Conservation (phyloP, 2,797 vertebrate genomes). For the Lepus oiostolus region DNA sequence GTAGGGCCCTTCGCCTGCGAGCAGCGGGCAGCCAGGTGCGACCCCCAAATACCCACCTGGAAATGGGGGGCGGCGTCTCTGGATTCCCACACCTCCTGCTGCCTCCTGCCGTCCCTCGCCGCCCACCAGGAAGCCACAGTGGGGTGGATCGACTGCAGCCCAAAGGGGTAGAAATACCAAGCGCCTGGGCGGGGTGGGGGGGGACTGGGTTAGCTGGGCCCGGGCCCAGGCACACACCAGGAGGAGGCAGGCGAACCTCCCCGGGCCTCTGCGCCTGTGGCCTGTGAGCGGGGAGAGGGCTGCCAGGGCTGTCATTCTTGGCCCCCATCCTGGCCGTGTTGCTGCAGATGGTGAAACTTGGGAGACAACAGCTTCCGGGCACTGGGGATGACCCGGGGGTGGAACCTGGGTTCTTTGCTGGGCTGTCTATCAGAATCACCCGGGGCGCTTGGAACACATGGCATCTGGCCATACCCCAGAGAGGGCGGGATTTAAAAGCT, state of each 20-base stretch:
- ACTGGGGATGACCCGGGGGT: neutral
- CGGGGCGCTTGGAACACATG: neutral
- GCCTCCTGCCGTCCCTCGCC: slow-evolving; percentile 65
- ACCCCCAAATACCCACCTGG: slow-evolving; percentile 81
- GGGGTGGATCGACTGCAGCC: slow-evolving; percentile 80
- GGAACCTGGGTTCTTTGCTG: neutral
- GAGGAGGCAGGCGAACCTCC: neutral
- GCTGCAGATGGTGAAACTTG: neutral
- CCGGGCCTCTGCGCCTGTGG: rapidly evolving
- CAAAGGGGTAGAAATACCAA: slow-evolving; percentile 89
- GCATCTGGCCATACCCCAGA: neutral
- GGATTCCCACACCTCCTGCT: slow-evolving; percentile 59
- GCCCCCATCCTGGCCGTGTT: neutral
- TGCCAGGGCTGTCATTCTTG: neutral
- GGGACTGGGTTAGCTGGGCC: rapidly evolving
- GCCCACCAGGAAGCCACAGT: slow-evolving; percentile 84
- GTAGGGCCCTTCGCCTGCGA: too few species aligned
- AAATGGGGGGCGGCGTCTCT: slow-evolving; percentile 74
- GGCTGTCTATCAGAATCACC: too few species aligned
- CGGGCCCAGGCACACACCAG: rapidly evolving
- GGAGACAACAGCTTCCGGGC: too few species aligned
- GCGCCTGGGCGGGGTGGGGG: slow-evolving; percentile 81
- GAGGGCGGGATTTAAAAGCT: neutral
- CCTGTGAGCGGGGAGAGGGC: too few species aligned
- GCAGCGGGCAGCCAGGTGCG: too few species aligned